Percentiles rank a stretch among this genome's conserved stretches.
Conservation (phyloP, 2,888 invertebrate species). For the Aromia moschata region DNA sequence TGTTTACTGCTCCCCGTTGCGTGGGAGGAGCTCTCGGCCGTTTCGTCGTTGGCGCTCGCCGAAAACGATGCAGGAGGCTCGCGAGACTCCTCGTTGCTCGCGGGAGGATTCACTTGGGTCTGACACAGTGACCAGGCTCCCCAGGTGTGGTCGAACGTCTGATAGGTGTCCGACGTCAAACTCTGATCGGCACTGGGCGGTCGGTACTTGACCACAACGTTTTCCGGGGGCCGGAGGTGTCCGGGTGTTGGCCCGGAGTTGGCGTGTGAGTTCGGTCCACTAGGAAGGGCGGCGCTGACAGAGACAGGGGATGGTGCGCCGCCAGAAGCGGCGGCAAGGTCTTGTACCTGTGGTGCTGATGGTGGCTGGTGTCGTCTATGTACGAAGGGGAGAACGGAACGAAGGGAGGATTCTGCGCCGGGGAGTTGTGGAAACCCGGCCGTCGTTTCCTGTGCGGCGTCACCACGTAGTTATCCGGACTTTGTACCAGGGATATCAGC, state of each 20-base stretch:
- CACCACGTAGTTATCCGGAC: slow-evolving; percentile 84
- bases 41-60: slow-evolving; percentile 52
- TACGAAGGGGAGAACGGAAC: slow-evolving; percentile 83
- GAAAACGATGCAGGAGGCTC: slow-evolving; percentile 56
- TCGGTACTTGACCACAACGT: slow-evolving; percentile 70
- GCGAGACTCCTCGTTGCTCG: slow-evolving; percentile 50
- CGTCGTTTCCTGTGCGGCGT: slow-evolving; percentile 87
- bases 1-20: slow-evolving; percentile 59
- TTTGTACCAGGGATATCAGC: slow-evolving; percentile 74
- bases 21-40: slow-evolving; percentile 62
- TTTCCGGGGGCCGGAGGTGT: slow-evolving; percentile 63
- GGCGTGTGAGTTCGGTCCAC: slow-evolving; percentile 72
- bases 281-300: slow-evolving; percentile 78
- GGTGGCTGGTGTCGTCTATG: slow-evolving; percentile 74
- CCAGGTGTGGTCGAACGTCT: slow-evolving; percentile 67
- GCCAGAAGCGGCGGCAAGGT: slow-evolving; percentile 67
- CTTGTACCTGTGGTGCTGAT: slow-evolving; percentile 71
- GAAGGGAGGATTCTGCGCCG: slow-evolving; percentile 87
- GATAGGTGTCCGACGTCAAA: slow-evolving; percentile 65
- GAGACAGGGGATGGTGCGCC: slow-evolving; percentile 74
- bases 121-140: slow-evolving; percentile 74
- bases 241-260: slow-evolving; percentile 64
- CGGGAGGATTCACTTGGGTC: slow-evolving; percentile 69
- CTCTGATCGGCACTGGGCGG: slow-evolving; percentile 76
- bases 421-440: slow-evolving; percentile 88